Base-by-base conservation (phyloP, 2,113 vertebrate genomes). In the Gymnogyps californianus region DNA sequence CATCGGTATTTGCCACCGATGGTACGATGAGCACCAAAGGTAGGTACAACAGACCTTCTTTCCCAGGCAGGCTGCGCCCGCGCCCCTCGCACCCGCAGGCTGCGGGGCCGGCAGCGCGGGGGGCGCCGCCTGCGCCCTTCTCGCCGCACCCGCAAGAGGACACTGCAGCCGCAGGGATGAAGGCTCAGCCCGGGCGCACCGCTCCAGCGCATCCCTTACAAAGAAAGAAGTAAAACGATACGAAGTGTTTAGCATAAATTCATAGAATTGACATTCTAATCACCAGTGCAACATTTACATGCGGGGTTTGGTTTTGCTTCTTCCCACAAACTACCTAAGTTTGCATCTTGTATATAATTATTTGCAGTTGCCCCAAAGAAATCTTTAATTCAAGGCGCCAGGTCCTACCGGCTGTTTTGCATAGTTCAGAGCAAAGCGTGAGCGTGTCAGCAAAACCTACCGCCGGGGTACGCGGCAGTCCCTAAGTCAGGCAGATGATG, bases 121-220 rank as follows among this genome's bases (percentile, higher is more conserved):
- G n/a, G n/a, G n/a, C n/a, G n/a, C n/a, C n/a, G n/a, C 26, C 52
- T 6, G 58, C 52, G 14, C 24, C 21, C 67, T 87, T 51, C 52
- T 7, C 72, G 34, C 36, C 26, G 52, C 13, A 1, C 40, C 93
- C 96, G 7, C 62, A 26, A 96, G 97, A 57, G 97, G 97, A 11
- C 96, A 61, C 85, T 97, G 93, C 90, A 94, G 93, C 85, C 89
- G 87, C 93, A 4, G 83, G 88, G 80, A 96, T 93, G 89, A 4
- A 16, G 52, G 9, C 71, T 16, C 57, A 0, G 81, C 87, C 20
- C 1, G 52, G 25, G 51, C 13, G 40, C 61, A 1, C 0, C 65
- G 11, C 79, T 44, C 5, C 6, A 18, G 7, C 12, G 13, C 1
- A 4, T 0, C 0, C 87, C 1, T 1, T 9, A 7, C 31, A 1